Base-by-base conservation (phyloP, 1,140 invertebrate species). In the Uloborus diversus region DNA sequence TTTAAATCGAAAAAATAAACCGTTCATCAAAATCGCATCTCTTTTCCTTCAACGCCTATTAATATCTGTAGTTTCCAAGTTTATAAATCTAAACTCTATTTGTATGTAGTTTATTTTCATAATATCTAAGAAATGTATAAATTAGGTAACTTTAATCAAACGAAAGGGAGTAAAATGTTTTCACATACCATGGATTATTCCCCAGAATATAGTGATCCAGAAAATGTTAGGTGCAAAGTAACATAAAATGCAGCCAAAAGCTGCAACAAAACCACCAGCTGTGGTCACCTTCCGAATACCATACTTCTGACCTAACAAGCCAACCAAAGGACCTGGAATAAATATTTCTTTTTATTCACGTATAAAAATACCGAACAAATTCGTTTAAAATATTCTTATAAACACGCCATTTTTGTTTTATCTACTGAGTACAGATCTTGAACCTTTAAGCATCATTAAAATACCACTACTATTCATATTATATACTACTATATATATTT, bases 161-260 rank as follows among this genome's bases (percentile, higher is more conserved):
- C 17, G 37, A 42, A 42, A 9, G 17, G 7, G 17, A 17, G 7
- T 42, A 42, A 42, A 9, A 42, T 9, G 37, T 42, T 9, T 9
- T 7, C 17, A 9, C 71, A 33, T 53, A 81, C 82, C 82, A 47
- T 83, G 82, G 13, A 83, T 75, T 5, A 78, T 23, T 5, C 82
- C 82, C 33, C 80, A 68, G 23, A 70, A 81, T 4, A 81, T 27
- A 2, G 70, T 69, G 20, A 83, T 79, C 57, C 80, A 69, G 5
- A 59, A 28, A 11, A 83, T 35, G 14, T 35, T 42, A 3, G 80
- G 66, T 7, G 80, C 76, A n/a, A 71, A 81, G 30, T 78, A 83
- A 25, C 82, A 83, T 11, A 80, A 23, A 9, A 59, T 28, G 33
- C 75, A 47, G 0, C 82, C 82, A 14, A 82, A 33, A 3, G 64